Evolutionary conservation across 2,797 vertebrate species (phyloP), one percentile per base, ranked within the genome.

Genomic region (Trachops cirrhosus): DNA sequence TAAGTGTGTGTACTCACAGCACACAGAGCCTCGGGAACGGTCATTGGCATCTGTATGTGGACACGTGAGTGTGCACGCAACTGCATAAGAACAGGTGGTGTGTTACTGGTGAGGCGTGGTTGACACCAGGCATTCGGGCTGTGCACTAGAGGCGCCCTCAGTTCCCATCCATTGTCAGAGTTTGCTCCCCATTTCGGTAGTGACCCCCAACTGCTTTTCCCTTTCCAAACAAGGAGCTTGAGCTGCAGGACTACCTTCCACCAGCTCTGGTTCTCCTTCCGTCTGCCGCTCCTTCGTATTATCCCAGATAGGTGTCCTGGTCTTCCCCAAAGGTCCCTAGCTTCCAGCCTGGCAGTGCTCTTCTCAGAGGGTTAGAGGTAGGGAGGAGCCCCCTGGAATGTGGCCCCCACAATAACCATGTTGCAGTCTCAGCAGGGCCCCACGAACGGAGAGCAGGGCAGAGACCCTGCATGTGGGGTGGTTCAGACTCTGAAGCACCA

Each of bases 21-120:
- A 10, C 0, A 0, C 2, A 26, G 54, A 67, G 29, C 6, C 1
- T 5, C 5, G 10, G 64, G 48, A 8, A 44, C 3, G 3, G 34
- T 78, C 9, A 11, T 6, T 85, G 62, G 59, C 62, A 52, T 62
- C 57, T 39, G 24, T n/a, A 21, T 21, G 34, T 0, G 29, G 29
- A 34, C 10, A 19, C 3, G 0, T 6, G 41, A 29, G 15, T 2
- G 11, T 50, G 14, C 1, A 0, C 18, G 14, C 68, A 32, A 62
- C 54, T 52, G 26, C 37, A 22, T 39, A 29, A 48, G 62, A 44
- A 11, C 15, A 37, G 84, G 4, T 3, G 2, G 1, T 41, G 3
- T 50, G 22, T 32, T 44, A 2, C 24, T 11, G 21, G 48, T 71
- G 52, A 77, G 75, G n/a, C 21, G 3, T 34, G 26, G 6, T 73